Evolutionary conservation across 2,888 invertebrate species (phyloP).

Genomic region (Temnothorax ravouxi): DNA sequence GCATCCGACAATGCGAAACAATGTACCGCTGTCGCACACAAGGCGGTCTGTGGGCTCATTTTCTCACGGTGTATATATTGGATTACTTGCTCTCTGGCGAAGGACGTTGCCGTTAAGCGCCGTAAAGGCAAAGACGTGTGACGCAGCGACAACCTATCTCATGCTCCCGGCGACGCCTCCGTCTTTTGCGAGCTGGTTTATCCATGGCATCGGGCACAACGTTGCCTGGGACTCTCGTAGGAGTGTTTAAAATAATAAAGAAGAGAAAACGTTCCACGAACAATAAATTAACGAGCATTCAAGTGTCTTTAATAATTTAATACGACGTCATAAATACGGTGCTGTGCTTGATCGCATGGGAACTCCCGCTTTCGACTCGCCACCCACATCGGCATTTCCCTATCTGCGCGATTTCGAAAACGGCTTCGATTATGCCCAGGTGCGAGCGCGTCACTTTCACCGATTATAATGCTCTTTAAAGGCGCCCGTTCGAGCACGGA

Average conservation of each 20-base stretch:
- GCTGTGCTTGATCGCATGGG: neutral
- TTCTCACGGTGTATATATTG: slow-evolving; percentile 28
- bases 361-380: slow-evolving; percentile 67
- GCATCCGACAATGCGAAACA: slow-evolving; percentile 46
- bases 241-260: neutral
- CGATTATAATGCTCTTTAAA: slow-evolving; percentile 46
- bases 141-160: slow-evolving; percentile 63
- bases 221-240: neutral
- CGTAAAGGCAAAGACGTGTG: slow-evolving; percentile 54
- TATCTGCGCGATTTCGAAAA: slow-evolving; percentile 61
- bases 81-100: slow-evolving; percentile 27
- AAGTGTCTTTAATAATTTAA: neutral
- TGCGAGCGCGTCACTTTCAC: slow-evolving; percentile 36
- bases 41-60: slow-evolving; percentile 10
- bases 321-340: neutral
- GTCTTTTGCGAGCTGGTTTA: slow-evolving; percentile 43
- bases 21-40: slow-evolving; percentile 11
- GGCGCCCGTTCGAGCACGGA: neutral
- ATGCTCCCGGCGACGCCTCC: slow-evolving; percentile 63
- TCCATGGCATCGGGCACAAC: neutral
- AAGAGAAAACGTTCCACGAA: neutral
- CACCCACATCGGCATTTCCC: slow-evolving; percentile 63
- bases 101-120: slow-evolving; percentile 32
- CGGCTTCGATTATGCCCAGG: slow-evolving; percentile 32
- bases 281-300: neutral